phyloP scores from a whole-genome alignment of 30 jellyfish, hydroid and myxozoan genomes.

The Calvadosia cruxmelitensis region DNA sequence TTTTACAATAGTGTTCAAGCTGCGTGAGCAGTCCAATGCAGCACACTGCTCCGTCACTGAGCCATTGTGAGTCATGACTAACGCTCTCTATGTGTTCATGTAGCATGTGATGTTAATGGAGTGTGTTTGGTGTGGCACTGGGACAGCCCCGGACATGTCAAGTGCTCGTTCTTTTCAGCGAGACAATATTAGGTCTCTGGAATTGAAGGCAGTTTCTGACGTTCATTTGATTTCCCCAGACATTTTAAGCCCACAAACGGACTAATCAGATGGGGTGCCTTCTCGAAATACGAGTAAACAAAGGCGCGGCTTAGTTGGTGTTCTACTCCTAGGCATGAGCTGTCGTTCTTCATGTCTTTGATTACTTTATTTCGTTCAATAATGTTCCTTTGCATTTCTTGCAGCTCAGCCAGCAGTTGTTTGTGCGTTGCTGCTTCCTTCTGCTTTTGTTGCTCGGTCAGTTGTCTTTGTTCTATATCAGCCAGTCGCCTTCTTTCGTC shows the following conservation, averaged over 20 bases:
- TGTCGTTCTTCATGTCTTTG: constrained; percentile 42
- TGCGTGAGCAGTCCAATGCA: too few relatives aligned
- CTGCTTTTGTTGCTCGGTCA: neutral
- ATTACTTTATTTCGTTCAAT: neutral
- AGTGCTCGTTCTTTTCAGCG: too few relatives aligned
- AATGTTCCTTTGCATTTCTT: neutral
- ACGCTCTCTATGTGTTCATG: too few relatives aligned
- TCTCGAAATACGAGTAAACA: constrained; percentile 59
- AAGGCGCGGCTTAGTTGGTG: constrained; percentile 60
- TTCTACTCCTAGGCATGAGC: constrained; percentile 30
- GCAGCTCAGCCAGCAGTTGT: constrained; percentile 1
- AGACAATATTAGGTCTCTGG: too few relatives aligned
- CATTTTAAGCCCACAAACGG: constrained; percentile 29
- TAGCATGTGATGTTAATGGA: too few relatives aligned
- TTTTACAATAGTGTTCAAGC: too few relatives aligned
- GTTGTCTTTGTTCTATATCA: neutral
- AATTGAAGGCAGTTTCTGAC: neutral
- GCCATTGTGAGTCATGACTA: too few relatives aligned
- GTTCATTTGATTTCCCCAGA: too few relatives aligned
- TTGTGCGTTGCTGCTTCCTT: neutral
- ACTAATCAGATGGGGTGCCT: constrained; percentile 47
- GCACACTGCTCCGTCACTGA: too few relatives aligned
- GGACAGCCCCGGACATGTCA: too few relatives aligned
- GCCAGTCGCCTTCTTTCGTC: constrained; percentile 30
- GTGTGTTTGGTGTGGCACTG: too few relatives aligned